Evolutionary conservation across 2,888 invertebrate genomes (phyloP), one percentile per base, ranked within the genome.

Genomic region (Drosophila pseudotalamancana): DNA sequence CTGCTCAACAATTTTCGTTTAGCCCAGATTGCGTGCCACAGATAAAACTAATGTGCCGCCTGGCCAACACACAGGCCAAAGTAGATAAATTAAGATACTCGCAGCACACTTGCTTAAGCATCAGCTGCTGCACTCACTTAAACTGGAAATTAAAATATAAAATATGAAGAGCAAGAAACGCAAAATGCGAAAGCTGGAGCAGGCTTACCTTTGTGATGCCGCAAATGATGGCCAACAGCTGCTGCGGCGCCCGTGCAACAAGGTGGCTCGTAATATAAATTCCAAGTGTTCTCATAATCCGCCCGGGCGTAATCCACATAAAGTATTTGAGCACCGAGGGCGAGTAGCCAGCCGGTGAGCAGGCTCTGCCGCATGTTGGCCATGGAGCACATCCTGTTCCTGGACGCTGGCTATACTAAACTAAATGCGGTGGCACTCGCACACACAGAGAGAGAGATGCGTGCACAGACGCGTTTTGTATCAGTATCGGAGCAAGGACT

Each of bases 201-300:
- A 11, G 40, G 82, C 93, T 93, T 92, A 95, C 95, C 95, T 95
- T 94, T 93, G 90, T 95, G 95, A 90, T 95, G 95, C 87, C 95
- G 92, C 88, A 94, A 93, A 79, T 95, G 94, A 90, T 94, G 94
- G 76, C 92, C 93, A 88, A 92, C 93, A 88, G 92, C 93, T 79
- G 91, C 82, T 70, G 69, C 74, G 31, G 69, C 69, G 54, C 93
- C 93, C 72, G 92, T 92, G 91, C 95, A 95, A 90, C 95, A 95
- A 14, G 95, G 95, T 89, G 95, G 95, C 89, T 95, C 95, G 89
- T 94, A 95, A 91, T 95, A 95, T 91, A 94, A 93, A 90, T 94
- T 94, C 92, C 94, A 94, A 62, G 94, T 94, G 90, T 93, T 94
- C 89, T 94, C 94, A 91, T 94, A 92, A 89, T 94, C 92, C 87